Evolutionary conservation across 2,113 vertebrate genomes (phyloP), one percentile per base, ranked within the genome.

Genomic region (Cepphus grylle): DNA sequence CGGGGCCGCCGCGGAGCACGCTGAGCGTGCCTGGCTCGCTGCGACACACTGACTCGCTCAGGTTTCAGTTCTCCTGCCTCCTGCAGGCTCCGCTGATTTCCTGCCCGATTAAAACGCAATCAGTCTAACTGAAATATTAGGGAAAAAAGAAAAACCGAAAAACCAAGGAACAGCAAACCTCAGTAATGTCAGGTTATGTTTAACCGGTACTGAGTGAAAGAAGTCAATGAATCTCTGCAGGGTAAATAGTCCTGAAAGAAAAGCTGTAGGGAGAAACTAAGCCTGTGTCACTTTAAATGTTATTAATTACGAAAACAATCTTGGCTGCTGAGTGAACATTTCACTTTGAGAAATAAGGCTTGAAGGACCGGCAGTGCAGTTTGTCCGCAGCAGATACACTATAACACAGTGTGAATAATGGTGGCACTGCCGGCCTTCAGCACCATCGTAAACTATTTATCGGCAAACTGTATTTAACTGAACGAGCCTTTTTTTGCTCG

Each of bases 1-100:
- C 1, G 12, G 84, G 70, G 65, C 49, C 1, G 13, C 27, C 50
- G 34, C 0, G 0, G 52, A 80, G 49, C 29, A 19, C 1, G 4
- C 27, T 11, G 38, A 43, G 47, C n/a, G 25, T 21, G 61, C 56
- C 74, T 50, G 62, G 23, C 66, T 88, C 21, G 49, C 40, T 66
- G 53, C 21, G 36, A 40, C 34, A n/a, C 29, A 11, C 30, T 18
- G 61, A 25, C 27, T 88, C 8, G 5, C 55, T 86, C 83, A 55
- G 20, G 15, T 86, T 90, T 58, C 92, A 36, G 11, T 23, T 55
- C 53, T 72, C 69, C 74, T 66, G 58, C 32, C 45, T 70, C 40
- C 22, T 66, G 25, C 58, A 77, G 74, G 9, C 49, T 66, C 67
- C 17, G 32, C 36, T 50, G 29, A 15, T 85, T 90, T 90, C 81